Evolutionary conservation across 1,140 invertebrate species (phyloP).

Genomic region (Bombus fervidus): DNA sequence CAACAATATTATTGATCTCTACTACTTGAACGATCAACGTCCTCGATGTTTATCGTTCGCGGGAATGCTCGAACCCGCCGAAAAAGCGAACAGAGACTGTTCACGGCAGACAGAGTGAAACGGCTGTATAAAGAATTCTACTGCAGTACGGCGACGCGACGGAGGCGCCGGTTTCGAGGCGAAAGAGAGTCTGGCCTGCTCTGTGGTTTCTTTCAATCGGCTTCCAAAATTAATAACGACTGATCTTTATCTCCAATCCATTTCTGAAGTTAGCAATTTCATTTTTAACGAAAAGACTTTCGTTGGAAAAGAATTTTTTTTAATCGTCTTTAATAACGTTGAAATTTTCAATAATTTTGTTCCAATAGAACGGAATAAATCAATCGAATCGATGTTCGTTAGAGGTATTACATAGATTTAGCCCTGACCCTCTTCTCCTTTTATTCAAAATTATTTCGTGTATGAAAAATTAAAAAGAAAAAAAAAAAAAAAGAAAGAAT

Average conservation of each 20-base stretch:
- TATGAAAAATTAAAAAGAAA: background rate
- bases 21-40: constrained; percentile 38
- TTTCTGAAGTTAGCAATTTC: background rate
- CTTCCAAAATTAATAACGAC: constrained; percentile 1
- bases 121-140: constrained; percentile 66
- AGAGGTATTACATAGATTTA: constrained; percentile 58
- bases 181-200: constrained; percentile 78
- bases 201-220: constrained; percentile 48
- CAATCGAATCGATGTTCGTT: constrained; percentile 37
- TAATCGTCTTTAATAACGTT: no score
- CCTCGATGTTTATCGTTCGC: constrained; percentile 19
- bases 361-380: background rate
- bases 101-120: constrained; percentile 33
- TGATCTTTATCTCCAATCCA: background rate
- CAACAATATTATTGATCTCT: constrained; percentile 29
- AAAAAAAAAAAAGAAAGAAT: constrained; percentile 43
- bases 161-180: constrained; percentile 66
- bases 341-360: background rate
- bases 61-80: background rate
- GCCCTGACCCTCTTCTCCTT: background rate
- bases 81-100: background rate
- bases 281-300: background rate
- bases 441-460: constrained; percentile 10
- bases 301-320: no score
- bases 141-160: constrained; percentile 63